Evolutionary conservation across 2,888 invertebrate genomes (phyloP).

Genomic region (Stenchaetothrips biformis): DNA sequence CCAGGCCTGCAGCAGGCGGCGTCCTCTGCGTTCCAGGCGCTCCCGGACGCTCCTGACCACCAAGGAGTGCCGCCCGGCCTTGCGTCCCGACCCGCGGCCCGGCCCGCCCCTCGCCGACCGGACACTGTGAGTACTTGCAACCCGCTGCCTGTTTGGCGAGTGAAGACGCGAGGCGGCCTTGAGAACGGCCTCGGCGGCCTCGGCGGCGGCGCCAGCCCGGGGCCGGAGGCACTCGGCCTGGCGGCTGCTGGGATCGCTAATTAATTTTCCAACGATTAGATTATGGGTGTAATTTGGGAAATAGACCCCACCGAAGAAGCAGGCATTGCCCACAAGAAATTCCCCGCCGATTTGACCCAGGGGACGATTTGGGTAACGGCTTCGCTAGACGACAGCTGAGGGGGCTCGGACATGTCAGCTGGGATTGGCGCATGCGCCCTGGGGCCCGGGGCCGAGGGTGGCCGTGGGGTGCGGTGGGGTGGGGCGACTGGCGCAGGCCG

Average conservation of each 20-base stretch:
- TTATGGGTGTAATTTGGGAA: not conserved
- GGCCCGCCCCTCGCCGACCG: not conserved
- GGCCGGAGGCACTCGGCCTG: not conserved
- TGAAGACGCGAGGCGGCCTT: not conserved
- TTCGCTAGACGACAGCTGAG: not conserved
- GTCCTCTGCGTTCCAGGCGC: not conserved
- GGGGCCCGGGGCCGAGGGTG: not conserved
- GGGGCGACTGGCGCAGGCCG: not conserved
- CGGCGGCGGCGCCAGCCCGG: not conserved
- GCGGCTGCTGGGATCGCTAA: not conserved
- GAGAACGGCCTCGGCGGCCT: not conserved
- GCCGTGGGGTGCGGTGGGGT: not conserved
- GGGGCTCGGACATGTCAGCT: constrained; percentile 17
- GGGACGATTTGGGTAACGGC: not conserved
- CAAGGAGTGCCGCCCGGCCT: not conserved
- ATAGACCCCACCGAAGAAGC: not conserved
- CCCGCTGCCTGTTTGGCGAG: not conserved
- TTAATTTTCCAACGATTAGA: not conserved
- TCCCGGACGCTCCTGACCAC: not conserved
- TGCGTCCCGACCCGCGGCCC: not conserved
- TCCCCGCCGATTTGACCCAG: not conserved
- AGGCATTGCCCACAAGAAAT: not conserved
- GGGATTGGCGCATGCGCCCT: constrained; percentile 13
- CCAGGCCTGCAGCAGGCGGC: not conserved
- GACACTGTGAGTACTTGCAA: not conserved